Evolutionary conservation across 1,140 invertebrate genomes (phyloP).

Genomic region (Galendromus occidentalis): DNA sequence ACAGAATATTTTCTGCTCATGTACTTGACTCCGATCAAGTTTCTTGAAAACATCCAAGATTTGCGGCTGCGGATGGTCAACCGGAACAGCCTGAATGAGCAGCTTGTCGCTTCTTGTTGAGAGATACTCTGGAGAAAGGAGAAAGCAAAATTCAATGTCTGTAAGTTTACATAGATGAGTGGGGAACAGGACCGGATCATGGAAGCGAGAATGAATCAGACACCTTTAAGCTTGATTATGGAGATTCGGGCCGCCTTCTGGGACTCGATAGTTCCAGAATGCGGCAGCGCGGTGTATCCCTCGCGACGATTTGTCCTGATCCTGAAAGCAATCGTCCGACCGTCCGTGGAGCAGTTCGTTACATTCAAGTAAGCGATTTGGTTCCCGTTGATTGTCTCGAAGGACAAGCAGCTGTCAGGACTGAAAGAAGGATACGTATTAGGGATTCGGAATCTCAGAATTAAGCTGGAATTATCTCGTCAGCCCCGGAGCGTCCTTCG

Average conservation of each 20-base stretch:
- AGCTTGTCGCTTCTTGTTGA: background rate
- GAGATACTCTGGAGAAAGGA: background rate
- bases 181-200: too few relatives aligned
- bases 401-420: too few relatives aligned
- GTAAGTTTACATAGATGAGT: too few relatives aligned
- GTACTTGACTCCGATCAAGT: too few relatives aligned
- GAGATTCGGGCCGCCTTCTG: background rate
- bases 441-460: too few relatives aligned
- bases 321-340: background rate
- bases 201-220: background rate
- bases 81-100: background rate
- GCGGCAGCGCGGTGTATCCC: background rate
- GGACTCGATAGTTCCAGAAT: background rate
- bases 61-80: background rate
- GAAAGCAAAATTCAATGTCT: background rate
- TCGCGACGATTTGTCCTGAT: background rate
- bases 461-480: too few relatives aligned
- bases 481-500: too few relatives aligned
- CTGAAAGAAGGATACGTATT: too few relatives aligned
- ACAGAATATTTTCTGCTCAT: too few relatives aligned
- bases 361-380: background rate
- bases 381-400: too few relatives aligned
- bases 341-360: background rate
- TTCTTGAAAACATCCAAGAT: background rate
- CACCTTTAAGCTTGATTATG: background rate